Percentiles rank a stretch among this genome's conserved stretches.
phyloP scores from a whole-genome alignment of 1,140 invertebrate species.

The Drosophila nigrodunni region DNA sequence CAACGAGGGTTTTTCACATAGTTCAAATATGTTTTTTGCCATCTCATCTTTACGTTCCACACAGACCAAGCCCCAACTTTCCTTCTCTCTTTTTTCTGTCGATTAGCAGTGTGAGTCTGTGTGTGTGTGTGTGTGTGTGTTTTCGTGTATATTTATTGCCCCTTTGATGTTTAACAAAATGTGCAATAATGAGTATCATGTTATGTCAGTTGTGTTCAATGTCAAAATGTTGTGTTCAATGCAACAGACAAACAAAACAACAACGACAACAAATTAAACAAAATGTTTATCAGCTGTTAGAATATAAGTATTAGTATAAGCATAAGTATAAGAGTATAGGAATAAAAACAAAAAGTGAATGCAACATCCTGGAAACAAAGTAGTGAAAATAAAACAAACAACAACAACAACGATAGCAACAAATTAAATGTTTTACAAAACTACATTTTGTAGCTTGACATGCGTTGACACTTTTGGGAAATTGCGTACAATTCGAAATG shows the following conservation, averaged over 20 bases:
- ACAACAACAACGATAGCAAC: conserved; percentile 39
- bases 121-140: background rate
- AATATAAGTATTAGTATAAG: no score
- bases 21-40: conserved; percentile 52
- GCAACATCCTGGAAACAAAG: no score
- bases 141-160: conserved; percentile 12
- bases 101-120: background rate
- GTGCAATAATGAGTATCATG: conserved; percentile 74
- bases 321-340: no score
- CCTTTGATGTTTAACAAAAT: conserved; percentile 46
- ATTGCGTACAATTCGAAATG: conserved; percentile 71
- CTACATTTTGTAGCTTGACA: conserved; percentile 40
- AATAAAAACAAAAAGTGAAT: conserved; percentile 54
- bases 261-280: conserved; percentile 34
- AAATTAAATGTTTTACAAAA: conserved; percentile 73
- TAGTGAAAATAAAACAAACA: conserved; percentile 22
- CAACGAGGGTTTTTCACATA: conserved; percentile 49
- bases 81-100: conserved; percentile 28
- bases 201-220: conserved; percentile 61
- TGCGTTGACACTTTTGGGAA: conserved; percentile 77
- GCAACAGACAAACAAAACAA: conserved; percentile 27
- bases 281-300: no score
- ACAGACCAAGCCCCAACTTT: conserved; percentile 41
- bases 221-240: conserved; percentile 51
- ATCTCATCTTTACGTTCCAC: conserved; percentile 49